Evolutionary conservation across 2,888 invertebrate species (phyloP), one percentile per base, ranked within the genome.

Genomic region (Ichneumoninae sp.): DNA sequence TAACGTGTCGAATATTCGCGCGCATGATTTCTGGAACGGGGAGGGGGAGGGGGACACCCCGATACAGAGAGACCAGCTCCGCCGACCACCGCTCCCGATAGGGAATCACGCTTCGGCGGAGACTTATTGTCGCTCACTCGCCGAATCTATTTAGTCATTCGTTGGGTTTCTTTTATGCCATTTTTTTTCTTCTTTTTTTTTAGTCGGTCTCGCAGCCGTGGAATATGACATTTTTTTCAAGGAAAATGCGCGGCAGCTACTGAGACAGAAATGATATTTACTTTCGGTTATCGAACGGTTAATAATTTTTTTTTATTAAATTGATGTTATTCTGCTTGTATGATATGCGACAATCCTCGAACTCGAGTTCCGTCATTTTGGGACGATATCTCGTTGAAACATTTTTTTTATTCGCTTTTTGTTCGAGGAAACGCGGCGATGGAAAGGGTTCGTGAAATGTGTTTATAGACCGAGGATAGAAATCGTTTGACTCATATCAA

Each of bases 81-180:
- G 66, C 22, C n/a, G 71, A 65, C 65, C 19, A 54, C 52, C 26
- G 70, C 70, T 76, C 65, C 44, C 80, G 83, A 81, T 81, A 81
- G 81, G 76, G 83, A 81, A 83, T 73, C 81, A 83, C 83, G 83
- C 83, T 83, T 69, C 76, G 73, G 30, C 71, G 30, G 30, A 60
- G 80, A 81, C 80, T 81, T 73, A 73, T 77, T 77, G 73, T 83
- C 81, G 52, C 44, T 71, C 57, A 16, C 66, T 66, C 47, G 65
- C 75, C 52, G 33, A 52, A 76, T 70, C 60, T 70, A 54, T 71
- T 47, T 65, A 33, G 16, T 40, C 70, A 54, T 44, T 75, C n/a
- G 52, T 22, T 54, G 52, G 44, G 13, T 47, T 40, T 40, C 10
- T 40, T 40, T 40, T 40, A 10, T 40, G 10, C 3, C 2, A 10